These are phyloP conservation scores for Galeopsomyia nigrocyanea DNA, from an alignment of 2,888 invertebrate species.

Conservation along the genomic window DNA sequence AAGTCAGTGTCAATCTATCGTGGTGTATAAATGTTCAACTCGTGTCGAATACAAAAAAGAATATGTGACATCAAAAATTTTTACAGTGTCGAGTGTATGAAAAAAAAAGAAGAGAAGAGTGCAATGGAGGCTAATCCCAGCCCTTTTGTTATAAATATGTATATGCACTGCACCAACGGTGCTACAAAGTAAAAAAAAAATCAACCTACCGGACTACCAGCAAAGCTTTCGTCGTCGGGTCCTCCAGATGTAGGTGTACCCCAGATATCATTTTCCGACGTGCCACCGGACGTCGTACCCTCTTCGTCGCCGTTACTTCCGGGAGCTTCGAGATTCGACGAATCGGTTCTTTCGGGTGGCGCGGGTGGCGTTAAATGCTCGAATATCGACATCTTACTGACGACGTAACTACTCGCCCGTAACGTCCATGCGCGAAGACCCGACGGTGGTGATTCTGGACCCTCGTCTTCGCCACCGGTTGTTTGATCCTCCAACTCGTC, in stretches of 20 bases:
- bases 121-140: too few relatives aligned
- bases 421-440: conserved; percentile 83
- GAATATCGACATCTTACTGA: conserved; percentile 83
- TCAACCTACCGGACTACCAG: conserved; percentile 63
- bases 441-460: conserved; percentile 66
- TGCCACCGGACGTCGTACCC: conserved; percentile 86
- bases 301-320: conserved; percentile 74
- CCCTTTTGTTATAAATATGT: conserved; percentile 5
- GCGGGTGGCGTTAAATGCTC: conserved; percentile 72
- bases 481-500: conserved; percentile 62
- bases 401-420: conserved; percentile 84
- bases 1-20: too few relatives aligned
- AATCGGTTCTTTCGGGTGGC: conserved; percentile 65
- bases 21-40: too few relatives aligned
- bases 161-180: background rate
- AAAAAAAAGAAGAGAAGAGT: background rate
- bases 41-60: background rate
- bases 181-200: background rate
- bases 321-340: conserved; percentile 58
- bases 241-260: conserved; percentile 91
- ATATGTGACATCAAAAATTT: background rate
- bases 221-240: conserved; percentile 79
- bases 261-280: conserved; percentile 90
- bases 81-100: background rate
- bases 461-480: conserved; percentile 6